These are phyloP conservation scores for Lepidochitona cinerea DNA, from an alignment of 2,888 invertebrate species.

Conservation along the genomic window DNA sequence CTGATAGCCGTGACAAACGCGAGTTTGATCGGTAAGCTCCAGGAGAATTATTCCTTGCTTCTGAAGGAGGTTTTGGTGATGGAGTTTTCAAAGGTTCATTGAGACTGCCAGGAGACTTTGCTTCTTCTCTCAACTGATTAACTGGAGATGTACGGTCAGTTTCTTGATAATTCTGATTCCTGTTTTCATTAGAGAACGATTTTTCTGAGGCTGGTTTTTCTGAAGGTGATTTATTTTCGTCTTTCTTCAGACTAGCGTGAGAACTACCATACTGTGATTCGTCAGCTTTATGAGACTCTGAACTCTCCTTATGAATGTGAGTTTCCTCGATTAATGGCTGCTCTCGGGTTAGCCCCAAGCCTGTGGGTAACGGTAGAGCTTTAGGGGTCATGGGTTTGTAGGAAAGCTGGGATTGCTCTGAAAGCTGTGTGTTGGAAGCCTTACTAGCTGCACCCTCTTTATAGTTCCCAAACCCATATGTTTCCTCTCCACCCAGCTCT, in stretches of 20 bases:
- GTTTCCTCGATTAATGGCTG: slow-evolving; percentile 33
- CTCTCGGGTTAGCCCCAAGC: slow-evolving; percentile 46
- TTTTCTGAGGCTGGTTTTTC: slow-evolving; percentile 8
- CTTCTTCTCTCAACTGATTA: background rate
- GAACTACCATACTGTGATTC: slow-evolving; percentile 11
- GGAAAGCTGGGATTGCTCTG: slow-evolving; percentile 64
- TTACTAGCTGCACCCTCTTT: slow-evolving; percentile 23
- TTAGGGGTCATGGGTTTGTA: slow-evolving; percentile 66
- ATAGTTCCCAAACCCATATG: slow-evolving; percentile 44
- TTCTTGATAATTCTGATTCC: slow-evolving; percentile 13
- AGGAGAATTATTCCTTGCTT: background rate
- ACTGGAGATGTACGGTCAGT: background rate
- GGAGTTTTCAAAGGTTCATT: background rate
- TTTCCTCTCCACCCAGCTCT: slow-evolving; percentile 39
- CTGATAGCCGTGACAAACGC: background rate
- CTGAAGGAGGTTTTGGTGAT: background rate
- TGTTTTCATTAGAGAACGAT: slow-evolving; percentile 16
- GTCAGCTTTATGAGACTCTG: slow-evolving; percentile 16
- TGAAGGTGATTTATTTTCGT: background rate
- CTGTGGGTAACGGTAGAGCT: slow-evolving; percentile 63
- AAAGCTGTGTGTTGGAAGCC: slow-evolving; percentile 28
- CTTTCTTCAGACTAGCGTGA: background rate
- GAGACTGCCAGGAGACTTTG: background rate
- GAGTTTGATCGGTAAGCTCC: background rate
- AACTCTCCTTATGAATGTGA: slow-evolving; percentile 13